Evolutionary conservation across 2,797 vertebrate species (phyloP).

Genomic region (Hafferia zeledoni): DNA sequence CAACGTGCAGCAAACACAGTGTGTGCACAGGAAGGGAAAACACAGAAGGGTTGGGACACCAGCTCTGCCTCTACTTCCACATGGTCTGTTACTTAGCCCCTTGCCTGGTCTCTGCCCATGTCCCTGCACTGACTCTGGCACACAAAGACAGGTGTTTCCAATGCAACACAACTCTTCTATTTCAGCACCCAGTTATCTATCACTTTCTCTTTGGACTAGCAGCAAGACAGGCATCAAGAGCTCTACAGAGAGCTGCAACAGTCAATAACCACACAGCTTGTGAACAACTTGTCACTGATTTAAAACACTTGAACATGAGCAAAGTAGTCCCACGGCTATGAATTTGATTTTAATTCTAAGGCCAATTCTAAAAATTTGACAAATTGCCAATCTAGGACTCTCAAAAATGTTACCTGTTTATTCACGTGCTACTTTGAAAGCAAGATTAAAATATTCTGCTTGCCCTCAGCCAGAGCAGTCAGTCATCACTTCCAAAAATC

Average conservation of each 20-base stretch:
- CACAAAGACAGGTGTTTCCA: neutral
- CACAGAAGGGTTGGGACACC: neutral
- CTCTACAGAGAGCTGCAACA: neutral
- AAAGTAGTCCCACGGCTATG: neutral
- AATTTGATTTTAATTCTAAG: neutral
- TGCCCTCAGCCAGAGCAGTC: neutral
- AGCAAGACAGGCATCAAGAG: neutral
- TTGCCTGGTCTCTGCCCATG: neutral
- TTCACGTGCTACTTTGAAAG: neutral
- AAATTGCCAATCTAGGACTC: neutral
- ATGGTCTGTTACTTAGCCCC: neutral
- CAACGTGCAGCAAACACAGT: accelerated
- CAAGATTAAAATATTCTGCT: neutral
- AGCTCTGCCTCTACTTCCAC: neutral
- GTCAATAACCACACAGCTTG: neutral
- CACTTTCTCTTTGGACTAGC: neutral
- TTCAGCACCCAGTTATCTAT: neutral
- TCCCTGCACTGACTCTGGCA: neutral
- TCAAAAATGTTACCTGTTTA: neutral
- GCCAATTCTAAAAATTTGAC: neutral
- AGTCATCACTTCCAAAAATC: neutral
- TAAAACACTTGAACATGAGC: neutral
- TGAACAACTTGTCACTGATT: neutral
- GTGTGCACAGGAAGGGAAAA: neutral
- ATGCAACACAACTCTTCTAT: neutral